Percentiles rank a stretch among this genome's conserved stretches.
Evolutionary conservation across 2,797 vertebrate species (phyloP).

Genomic region (Tapera naevia): DNA sequence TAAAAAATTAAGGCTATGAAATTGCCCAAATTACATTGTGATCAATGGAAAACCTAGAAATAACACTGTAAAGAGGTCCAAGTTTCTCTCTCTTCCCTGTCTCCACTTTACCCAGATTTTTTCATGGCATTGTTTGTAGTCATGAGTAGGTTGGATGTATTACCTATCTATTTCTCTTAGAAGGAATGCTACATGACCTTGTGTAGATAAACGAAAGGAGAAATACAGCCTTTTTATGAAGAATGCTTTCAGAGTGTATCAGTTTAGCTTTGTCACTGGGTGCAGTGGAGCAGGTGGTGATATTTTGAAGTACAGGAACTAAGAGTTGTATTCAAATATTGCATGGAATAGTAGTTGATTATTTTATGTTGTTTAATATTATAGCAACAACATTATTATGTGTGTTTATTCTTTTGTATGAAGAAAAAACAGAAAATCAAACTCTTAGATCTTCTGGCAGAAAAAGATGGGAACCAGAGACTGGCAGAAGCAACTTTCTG

Average conservation of each 20-base stretch:
- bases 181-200: not conserved
- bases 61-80: not conserved
- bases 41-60: not conserved
- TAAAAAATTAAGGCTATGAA: not conserved
- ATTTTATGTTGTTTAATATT: not conserved
- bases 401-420: conserved; percentile 43
- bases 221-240: not conserved
- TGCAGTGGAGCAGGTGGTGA: not conserved
- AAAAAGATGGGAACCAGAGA: conserved; percentile 56
- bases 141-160: not conserved
- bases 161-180: not conserved
- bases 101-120: not conserved
- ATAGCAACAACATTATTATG: not conserved
- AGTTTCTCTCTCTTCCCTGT: not conserved
- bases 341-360: not conserved
- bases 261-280: not conserved
- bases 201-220: not conserved
- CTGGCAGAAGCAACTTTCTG: conserved; percentile 5
- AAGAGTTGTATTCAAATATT: not conserved
- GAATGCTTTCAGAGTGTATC: not conserved
- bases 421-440: conserved; percentile 83
- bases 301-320: not conserved
- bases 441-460: conserved; percentile 71
- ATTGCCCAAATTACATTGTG: not conserved
- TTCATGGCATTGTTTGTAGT: not conserved